Evolutionary conservation across 2,113 vertebrate genomes (phyloP).

Genomic region (Typhlomys cinereus): DNA sequence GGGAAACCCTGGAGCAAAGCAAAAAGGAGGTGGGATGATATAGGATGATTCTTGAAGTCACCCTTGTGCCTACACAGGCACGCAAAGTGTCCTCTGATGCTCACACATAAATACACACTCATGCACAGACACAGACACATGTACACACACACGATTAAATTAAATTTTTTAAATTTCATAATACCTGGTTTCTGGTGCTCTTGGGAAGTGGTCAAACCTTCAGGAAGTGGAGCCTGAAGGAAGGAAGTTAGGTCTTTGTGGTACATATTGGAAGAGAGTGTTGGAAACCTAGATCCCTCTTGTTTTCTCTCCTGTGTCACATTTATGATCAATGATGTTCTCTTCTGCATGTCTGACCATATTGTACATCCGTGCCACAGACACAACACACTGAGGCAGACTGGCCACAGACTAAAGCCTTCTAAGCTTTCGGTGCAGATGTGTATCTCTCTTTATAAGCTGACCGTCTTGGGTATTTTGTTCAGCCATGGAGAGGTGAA

Average conservation of each 20-base stretch:
- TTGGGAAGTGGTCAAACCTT: background rate
- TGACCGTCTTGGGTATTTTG: background rate
- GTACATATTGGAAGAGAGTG: background rate
- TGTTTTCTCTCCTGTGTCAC: background rate
- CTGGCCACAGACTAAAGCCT: background rate
- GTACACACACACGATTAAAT: too few species aligned
- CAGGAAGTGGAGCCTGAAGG: too few species aligned
- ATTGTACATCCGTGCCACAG: background rate
- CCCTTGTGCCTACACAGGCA: too few species aligned
- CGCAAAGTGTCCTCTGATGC: too few species aligned
- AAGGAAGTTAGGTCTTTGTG: background rate
- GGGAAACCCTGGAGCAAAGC: too few species aligned
- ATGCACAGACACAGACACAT: too few species aligned
- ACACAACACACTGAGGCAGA: background rate
- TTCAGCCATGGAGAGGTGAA: background rate
- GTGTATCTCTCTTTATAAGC: background rate
- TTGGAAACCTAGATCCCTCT: background rate
- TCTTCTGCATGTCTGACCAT: background rate
- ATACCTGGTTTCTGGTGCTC: rapidly evolving
- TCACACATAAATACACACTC: too few species aligned
- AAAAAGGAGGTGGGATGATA: too few species aligned
- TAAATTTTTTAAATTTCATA: too few species aligned
- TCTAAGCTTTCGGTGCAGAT: background rate
- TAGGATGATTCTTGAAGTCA: too few species aligned
- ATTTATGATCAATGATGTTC: background rate